Conservation (phyloP, 1,140 invertebrate species). For the Pseudomyrmex gracilis region DNA sequence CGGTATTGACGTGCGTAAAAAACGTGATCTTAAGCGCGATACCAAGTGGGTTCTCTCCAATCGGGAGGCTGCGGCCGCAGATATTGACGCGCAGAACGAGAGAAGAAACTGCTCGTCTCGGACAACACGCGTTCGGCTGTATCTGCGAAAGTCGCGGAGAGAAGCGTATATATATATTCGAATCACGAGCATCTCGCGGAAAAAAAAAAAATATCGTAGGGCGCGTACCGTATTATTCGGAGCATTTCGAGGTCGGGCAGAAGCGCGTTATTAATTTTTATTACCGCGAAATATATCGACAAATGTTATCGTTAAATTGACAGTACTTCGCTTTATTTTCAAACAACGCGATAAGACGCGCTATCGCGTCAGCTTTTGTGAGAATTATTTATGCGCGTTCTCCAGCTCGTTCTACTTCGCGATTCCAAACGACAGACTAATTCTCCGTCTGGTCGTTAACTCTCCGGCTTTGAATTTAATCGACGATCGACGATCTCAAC, state of each 20-base stretch:
- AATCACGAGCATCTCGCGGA: slow-evolving; percentile 11
- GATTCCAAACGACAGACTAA: slow-evolving; percentile 1
- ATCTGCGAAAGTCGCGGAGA: background rate
- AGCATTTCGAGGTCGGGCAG: slow-evolving; percentile 28
- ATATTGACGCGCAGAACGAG: background rate
- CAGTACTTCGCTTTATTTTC: slow-evolving; percentile 25
- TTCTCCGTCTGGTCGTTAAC: slow-evolving; percentile 24
- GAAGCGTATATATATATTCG: background rate
- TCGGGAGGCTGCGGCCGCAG: background rate
- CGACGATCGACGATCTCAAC: background rate
- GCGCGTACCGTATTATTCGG: background rate
- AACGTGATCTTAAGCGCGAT: background rate
- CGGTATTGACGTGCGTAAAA: background rate
- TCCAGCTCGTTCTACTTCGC: background rate
- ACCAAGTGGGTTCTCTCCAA: background rate
- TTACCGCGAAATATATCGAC: background rate
- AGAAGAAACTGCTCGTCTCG: background rate
- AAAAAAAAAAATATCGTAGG: background rate
- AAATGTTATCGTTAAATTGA: slow-evolving; percentile 18
- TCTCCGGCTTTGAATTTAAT: slow-evolving; percentile 27
- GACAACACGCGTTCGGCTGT: background rate
- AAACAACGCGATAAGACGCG: background rate
- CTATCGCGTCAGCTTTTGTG: too few species aligned
- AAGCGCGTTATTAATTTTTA: background rate
- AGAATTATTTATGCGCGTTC: background rate